Evolutionary conservation across 2,797 vertebrate species (phyloP).

Genomic region (Crenuchus spilurus): DNA sequence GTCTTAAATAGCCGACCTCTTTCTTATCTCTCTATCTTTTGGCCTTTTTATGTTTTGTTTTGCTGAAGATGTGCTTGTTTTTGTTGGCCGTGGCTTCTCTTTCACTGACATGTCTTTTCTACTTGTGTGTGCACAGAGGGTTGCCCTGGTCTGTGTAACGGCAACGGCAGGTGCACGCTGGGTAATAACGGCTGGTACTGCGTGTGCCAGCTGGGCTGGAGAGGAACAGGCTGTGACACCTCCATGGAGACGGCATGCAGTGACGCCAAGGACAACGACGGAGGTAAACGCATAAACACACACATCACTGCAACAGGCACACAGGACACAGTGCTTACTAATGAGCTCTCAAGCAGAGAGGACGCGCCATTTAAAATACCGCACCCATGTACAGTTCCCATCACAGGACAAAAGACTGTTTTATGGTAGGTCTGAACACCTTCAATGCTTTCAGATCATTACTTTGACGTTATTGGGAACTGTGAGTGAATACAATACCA

Average conservation of each 20-base stretch:
- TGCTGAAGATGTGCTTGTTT: not conserved
- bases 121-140: conserved; percentile 86
- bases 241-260: conserved; percentile 97
- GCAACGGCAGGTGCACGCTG: conserved; percentile 96
- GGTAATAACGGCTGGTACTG: conserved; percentile 98
- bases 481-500: no score
- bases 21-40: conserved; percentile 13
- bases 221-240: conserved; percentile 94
- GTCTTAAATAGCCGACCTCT: not conserved
- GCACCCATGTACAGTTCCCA: not conserved
- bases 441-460: no score
- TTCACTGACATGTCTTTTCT: conserved; percentile 56
- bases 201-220: conserved; percentile 98
- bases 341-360: not conserved
- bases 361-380: not conserved
- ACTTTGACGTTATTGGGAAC: no score
- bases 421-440: no score
- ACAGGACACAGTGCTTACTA: not conserved
- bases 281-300: conserved; percentile 84
- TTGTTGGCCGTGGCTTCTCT: conserved; percentile 23
- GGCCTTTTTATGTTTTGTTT: not conserved
- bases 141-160: conserved; percentile 96
- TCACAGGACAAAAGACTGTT: no score
- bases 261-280: conserved; percentile 96
- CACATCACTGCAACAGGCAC: conserved; percentile 59